Evolutionary conservation across 2,797 vertebrate genomes (phyloP).

Genomic region (Phylloscopus collybita): DNA sequence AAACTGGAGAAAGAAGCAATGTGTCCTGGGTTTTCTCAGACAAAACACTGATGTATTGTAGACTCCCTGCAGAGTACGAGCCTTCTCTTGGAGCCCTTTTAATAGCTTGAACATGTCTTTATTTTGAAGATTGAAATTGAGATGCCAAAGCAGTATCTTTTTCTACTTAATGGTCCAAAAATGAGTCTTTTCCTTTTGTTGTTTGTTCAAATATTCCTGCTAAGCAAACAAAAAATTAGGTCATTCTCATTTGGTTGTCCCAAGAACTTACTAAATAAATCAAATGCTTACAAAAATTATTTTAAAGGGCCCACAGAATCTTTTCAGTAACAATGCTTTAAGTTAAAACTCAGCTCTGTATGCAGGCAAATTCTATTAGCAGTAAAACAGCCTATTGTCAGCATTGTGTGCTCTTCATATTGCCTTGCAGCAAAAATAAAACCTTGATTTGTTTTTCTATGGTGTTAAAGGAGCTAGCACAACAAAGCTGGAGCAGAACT

Average conservation of each 20-base stretch:
- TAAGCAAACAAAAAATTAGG: background rate
- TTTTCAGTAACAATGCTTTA: background rate
- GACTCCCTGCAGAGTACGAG: background rate
- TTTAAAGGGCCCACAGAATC: background rate
- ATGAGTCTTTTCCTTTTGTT: background rate
- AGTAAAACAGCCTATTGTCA: background rate
- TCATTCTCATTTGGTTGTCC: background rate
- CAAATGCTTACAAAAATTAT: background rate
- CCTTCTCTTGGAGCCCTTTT: background rate
- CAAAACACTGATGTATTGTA: background rate
- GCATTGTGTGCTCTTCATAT: constrained; percentile 13
- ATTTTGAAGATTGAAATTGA: background rate
- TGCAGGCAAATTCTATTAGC: constrained; percentile 19
- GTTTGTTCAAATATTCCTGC: background rate
- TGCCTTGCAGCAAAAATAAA: constrained; percentile 56
- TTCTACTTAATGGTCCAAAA: background rate
- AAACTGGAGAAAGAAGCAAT: background rate
- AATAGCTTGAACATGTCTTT: background rate
- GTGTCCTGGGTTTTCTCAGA: background rate
- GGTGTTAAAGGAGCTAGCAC: background rate
- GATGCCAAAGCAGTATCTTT: background rate
- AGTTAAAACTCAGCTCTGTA: constrained; percentile 6
- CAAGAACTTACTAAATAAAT: background rate
- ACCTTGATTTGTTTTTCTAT: constrained; percentile 46
- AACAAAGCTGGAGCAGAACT: constrained; percentile 10